Evolutionary conservation across 2,113 vertebrate species (phyloP), one percentile per base, ranked within the genome.

Genomic region (Neogale vison): DNA sequence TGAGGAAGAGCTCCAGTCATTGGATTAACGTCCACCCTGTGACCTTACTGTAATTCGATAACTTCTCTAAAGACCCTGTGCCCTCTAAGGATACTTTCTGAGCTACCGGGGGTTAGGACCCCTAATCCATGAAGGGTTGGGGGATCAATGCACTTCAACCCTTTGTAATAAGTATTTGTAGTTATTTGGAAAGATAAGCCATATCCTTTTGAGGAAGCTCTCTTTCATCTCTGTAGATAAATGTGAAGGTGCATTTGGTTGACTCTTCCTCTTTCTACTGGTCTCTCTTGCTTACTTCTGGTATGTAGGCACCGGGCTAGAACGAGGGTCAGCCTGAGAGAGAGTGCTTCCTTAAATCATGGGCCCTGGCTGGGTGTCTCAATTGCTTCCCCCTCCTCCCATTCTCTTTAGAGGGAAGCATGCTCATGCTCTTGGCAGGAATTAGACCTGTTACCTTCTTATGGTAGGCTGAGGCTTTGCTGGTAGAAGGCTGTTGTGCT

Each of bases 201-300:
- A 0, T 42, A 3, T 13, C 7, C 14, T 39, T 18, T 14, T 11
- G 24, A 77, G 77, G 72, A 29, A 59, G 24, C 80, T 71, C 42
- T 36, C 8, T 36, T 71, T 93, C 71, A 31, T 72, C 42, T 36
- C 23, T 63, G 69, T 29, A 34, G 67, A 20, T 6, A 14, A 52
- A 63, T 1, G 0, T 29, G 8, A 24, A 59, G 18, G 69, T 23
- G 0, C 7, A 0, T 69, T 59, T 47, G 59, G n/a, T 12, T 59
- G 6, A 11, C 13, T 1, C 18, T 34, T 72, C 88, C 6, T 0
- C 1, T 13, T 52, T 23, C 57, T 21, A 4, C 39, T 15, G 34
- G 20, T 14, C 69, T 59, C 14, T 7, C 4, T 57, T 47, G 59
- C 29, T 65, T 39, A 1, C 13, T 24, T 71, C 11, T 21, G 34